phyloP scores from a whole-genome alignment of 1,140 invertebrate species.

The Drosophila sp. region DNA sequence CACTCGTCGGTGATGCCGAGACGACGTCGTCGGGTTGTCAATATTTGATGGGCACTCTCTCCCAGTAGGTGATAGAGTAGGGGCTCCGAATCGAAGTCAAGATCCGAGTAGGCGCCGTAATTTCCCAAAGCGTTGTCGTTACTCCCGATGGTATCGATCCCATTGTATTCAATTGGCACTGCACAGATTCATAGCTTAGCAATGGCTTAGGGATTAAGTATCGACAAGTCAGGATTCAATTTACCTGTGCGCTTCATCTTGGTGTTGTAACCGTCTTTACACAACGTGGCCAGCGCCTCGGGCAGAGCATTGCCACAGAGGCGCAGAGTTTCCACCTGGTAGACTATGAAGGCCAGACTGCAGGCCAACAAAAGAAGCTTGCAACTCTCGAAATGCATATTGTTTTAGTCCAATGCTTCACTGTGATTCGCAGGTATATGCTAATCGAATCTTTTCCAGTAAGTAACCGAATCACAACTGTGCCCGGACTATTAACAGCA shows the following conservation, averaged over 20 bases:
- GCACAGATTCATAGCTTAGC: neutral
- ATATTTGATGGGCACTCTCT: conserved; percentile 21
- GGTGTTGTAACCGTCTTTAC: conserved; percentile 51
- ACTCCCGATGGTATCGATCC: neutral
- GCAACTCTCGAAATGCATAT: conserved; percentile 7
- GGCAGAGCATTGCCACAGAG: conserved; percentile 56
- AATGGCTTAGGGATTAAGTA: neutral
- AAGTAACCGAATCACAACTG: conserved; percentile 38
- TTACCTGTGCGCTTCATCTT: conserved; percentile 47
- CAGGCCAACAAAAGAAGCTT: conserved; percentile 33
- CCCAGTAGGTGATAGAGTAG: conserved; percentile 15
- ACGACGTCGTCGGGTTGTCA: conserved; percentile 21
- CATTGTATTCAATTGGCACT: conserved; percentile 15
- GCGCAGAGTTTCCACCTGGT: conserved; percentile 20
- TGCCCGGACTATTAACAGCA: neutral
- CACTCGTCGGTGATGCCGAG: conserved; percentile 28
- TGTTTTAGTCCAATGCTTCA: neutral
- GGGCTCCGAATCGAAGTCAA: neutral
- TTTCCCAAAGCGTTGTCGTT: neutral
- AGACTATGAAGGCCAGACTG: conserved; percentile 29
- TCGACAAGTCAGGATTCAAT: too few relatives aligned
- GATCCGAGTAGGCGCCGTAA: conserved; percentile 13
- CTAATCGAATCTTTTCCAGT: neutral
- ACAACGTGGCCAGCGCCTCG: conserved; percentile 35
- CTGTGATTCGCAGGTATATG: neutral